Evolutionary conservation across 2,888 invertebrate genomes (phyloP).

Genomic region (Orchestes rusci): DNA sequence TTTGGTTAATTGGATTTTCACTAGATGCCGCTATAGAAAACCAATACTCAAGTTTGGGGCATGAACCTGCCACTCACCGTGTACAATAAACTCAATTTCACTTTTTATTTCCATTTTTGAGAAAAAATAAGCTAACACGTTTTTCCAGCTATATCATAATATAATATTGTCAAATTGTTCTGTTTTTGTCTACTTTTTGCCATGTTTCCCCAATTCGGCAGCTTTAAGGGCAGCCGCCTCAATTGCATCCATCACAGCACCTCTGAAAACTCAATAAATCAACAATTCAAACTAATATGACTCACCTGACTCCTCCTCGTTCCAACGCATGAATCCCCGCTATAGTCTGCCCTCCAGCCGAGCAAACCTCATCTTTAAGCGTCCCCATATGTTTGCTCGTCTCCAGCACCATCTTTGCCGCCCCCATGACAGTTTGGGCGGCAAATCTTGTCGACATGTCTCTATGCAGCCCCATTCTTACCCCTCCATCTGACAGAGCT

Average conservation of each 20-base stretch:
- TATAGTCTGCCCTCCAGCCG: constrained; percentile 86
- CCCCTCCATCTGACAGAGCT: constrained; percentile 88
- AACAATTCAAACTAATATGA: constrained; percentile 6
- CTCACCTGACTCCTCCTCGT: constrained; percentile 62
- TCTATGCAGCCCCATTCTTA: constrained; percentile 82
- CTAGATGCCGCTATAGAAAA: too few species aligned
- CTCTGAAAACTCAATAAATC: constrained; percentile 47
- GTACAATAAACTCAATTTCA: too few species aligned
- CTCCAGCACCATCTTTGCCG: constrained; percentile 71
- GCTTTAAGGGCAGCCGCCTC: constrained; percentile 60
- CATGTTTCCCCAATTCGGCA: constrained; percentile 44
- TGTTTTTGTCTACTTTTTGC: constrained; percentile 25
- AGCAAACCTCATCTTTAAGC: constrained; percentile 79
- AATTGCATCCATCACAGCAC: constrained; percentile 71
- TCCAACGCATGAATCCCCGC: constrained; percentile 78
- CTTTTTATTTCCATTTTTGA: too few species aligned
- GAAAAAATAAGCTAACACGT: too few species aligned
- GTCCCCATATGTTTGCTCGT: constrained; percentile 71
- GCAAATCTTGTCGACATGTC: constrained; percentile 71
- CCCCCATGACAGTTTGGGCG: constrained; percentile 74
- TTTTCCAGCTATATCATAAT: too few species aligned
- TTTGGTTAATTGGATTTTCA: too few species aligned
- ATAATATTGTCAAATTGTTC: too few species aligned
- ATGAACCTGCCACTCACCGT: too few species aligned
- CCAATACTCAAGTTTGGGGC: too few species aligned